A percentile compares a stretch with the other conserved stretches of the same genome.
These are phyloP conservation scores for Macrobrachium nipponense DNA, from an alignment of 1,140 invertebrate genomes.

Conservation along the genomic window DNA sequence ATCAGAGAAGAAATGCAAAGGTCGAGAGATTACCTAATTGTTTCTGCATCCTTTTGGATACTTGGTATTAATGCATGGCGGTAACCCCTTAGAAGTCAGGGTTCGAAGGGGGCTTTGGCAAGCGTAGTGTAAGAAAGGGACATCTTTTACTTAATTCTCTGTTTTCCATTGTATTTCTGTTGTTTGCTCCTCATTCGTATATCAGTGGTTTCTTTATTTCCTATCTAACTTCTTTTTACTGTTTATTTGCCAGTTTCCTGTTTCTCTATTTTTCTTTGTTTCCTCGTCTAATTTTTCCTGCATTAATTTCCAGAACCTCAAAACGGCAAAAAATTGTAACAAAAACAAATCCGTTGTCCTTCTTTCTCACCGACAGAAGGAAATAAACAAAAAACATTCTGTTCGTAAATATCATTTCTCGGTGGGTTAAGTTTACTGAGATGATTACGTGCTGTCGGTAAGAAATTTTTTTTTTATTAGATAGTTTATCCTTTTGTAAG, in stretches of 20 bases:
- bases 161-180: neutral
- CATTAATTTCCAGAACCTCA: neutral
- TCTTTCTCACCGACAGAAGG: no score
- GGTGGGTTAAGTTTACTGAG: no score
- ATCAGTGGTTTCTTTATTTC: neutral
- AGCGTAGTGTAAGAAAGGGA: neutral
- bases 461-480: no score
- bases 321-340: no score
- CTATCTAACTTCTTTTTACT: neutral
- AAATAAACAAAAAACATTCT: no score
- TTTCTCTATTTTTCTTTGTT: neutral
- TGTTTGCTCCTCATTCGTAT: neutral
- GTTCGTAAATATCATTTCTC: no score
- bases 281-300: neutral
- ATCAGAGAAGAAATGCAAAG: no score
- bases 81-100: no score
- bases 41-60: neutral
- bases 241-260: neutral
- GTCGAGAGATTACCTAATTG: neutral
- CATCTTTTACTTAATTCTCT: neutral
- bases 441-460: no score
- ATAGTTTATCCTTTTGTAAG: no score
- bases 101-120: neutral
- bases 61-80: no score
- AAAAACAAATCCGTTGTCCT: no score